Conservation (phyloP, 2,113 vertebrate species). For the Gymnarchus niloticus region DNA sequence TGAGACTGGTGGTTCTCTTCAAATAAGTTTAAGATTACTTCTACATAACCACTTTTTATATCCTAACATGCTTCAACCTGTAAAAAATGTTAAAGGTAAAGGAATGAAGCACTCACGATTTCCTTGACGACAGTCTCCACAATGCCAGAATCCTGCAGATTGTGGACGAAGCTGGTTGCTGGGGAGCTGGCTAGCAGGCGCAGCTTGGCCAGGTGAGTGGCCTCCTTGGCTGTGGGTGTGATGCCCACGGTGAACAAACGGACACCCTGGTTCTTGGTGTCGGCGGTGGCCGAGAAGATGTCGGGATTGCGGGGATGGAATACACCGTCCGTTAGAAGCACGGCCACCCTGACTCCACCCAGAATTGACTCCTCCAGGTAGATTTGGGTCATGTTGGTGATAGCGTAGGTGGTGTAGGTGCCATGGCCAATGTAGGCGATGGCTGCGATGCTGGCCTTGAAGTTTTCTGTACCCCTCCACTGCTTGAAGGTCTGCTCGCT, state of each 20-base stretch:
- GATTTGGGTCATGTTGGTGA: conserved; percentile 83
- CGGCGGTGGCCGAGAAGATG: conserved; percentile 78
- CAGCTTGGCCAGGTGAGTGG: conserved; percentile 70
- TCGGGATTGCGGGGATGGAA: conserved; percentile 84
- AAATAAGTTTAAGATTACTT: neutral
- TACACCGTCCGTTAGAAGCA: conserved; percentile 77
- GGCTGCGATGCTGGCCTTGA: conserved; percentile 66
- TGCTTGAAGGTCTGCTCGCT: conserved; percentile 78
- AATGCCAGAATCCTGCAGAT: conserved; percentile 72
- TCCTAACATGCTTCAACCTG: neutral
- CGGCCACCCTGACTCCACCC: conserved; percentile 65
- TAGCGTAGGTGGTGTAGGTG: conserved; percentile 84
- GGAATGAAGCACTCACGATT: conserved; percentile 68
- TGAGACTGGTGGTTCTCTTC: conserved; percentile 2
- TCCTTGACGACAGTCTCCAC: conserved; percentile 69
- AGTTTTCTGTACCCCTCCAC: conserved; percentile 74
- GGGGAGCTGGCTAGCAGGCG: conserved; percentile 74
- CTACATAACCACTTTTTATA: conserved; percentile 15
- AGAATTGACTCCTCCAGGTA: conserved; percentile 71
- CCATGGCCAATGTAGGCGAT: conserved; percentile 81
- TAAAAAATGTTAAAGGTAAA: conserved; percentile 32
- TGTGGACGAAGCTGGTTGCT: conserved; percentile 69
- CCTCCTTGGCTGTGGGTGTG: conserved; percentile 71
- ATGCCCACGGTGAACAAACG: conserved; percentile 80
- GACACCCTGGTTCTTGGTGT: conserved; percentile 83